Evolutionary conservation across 1,140 invertebrate species (phyloP).

Genomic region (Papilio helenus): DNA sequence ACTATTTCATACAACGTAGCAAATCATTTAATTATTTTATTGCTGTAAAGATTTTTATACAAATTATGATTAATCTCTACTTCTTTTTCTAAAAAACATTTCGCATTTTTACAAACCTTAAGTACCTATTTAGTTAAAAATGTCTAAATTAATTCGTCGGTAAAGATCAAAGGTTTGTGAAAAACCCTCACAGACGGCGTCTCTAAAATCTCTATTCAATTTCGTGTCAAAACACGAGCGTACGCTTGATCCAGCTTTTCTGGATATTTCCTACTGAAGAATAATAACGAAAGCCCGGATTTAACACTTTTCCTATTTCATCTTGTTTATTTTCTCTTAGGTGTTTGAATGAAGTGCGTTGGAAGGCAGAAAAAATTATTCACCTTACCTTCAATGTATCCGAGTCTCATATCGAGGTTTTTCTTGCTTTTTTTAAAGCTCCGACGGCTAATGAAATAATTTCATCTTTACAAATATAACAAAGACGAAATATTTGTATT

Average conservation of each 20-base stretch:
- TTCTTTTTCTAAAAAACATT: neutral
- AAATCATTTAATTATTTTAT: neutral
- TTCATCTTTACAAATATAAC: no score
- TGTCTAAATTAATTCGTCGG: neutral
- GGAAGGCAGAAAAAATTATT: neutral
- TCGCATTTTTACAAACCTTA: neutral
- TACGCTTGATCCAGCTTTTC: neutral
- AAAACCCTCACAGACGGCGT: neutral
- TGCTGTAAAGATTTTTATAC: neutral
- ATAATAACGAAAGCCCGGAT: constrained; percentile 21
- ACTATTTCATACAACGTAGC: no score
- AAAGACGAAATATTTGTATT: no score
- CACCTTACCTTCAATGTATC: neutral
- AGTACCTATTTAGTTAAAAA: neutral
- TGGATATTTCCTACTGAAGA: constrained; percentile 10
- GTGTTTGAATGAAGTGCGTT: neutral
- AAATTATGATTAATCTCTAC: neutral
- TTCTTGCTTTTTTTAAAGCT: neutral
- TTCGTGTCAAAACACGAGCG: neutral
- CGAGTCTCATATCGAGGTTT: neutral
- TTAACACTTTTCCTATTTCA: constrained; percentile 13
- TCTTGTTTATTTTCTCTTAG: neutral
- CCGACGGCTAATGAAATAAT: neutral
- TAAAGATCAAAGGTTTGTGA: neutral
- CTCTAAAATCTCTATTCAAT: constrained; percentile 4